These are phyloP conservation scores for Vanessa atalanta DNA, from an alignment of 1,140 invertebrate genomes.

Conservation along the genomic window DNA sequence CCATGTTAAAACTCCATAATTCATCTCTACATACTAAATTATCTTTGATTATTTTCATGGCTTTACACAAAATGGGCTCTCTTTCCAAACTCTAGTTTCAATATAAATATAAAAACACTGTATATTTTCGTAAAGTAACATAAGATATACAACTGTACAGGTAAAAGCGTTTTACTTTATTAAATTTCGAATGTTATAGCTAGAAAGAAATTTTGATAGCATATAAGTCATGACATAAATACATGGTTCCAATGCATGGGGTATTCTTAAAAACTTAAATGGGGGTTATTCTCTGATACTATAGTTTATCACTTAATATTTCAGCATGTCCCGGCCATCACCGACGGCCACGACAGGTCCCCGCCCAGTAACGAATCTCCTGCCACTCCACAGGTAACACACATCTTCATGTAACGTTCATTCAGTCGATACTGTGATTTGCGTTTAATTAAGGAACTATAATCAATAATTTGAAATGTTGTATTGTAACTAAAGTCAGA, in stretches of 20 bases:
- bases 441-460: too few species aligned
- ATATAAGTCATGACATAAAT: too few species aligned
- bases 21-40: conserved; percentile 26
- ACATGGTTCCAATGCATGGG: neutral
- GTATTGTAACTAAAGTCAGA: too few species aligned
- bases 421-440: too few species aligned
- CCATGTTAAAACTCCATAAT: conserved; percentile 37
- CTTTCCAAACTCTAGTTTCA: conserved; percentile 50
- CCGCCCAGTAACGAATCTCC: conserved; percentile 60
- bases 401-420: too few species aligned
- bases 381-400: conserved; percentile 58
- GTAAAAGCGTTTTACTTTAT: too few species aligned
- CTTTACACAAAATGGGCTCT: conserved; percentile 61
- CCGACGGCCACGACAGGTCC: conserved; percentile 66
- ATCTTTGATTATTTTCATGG: conserved; percentile 27
- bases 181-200: too few species aligned
- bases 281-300: neutral
- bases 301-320: conserved; percentile 31
- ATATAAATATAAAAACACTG: neutral
- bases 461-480: too few species aligned
- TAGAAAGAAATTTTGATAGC: too few species aligned
- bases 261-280: neutral
- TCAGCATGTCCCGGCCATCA: conserved; percentile 72
- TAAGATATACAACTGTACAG: too few species aligned
- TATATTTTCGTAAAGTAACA: too few species aligned